Percentiles rank a stretch among this genome's conserved stretches.
Evolutionary conservation across 2,797 vertebrate genomes (phyloP).

Genomic region (Oreonectes daqikongensis): DNA sequence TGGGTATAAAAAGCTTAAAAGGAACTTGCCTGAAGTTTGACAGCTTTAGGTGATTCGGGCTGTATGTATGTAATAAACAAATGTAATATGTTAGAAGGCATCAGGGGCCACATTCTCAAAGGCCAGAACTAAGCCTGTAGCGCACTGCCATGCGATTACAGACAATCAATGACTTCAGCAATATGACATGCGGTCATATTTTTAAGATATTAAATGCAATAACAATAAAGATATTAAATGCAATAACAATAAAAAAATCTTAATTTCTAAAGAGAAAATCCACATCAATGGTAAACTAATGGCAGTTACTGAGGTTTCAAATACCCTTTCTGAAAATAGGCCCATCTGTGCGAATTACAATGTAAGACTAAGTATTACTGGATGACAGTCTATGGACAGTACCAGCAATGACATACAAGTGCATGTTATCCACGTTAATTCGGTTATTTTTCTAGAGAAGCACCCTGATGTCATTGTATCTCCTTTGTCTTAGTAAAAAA

Average conservation of each 20-base stretch:
- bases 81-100: slow-evolving; percentile 82
- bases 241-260: background rate
- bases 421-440: slow-evolving; percentile 19
- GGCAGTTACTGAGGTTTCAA: background rate
- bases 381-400: slow-evolving; percentile 1
- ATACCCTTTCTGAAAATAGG: background rate
- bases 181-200: slow-evolving; percentile 6
- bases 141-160: slow-evolving; percentile 22
- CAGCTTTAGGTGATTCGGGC: slow-evolving; percentile 95
- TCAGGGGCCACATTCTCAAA: slow-evolving; percentile 33
- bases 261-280: background rate
- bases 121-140: slow-evolving; percentile 3
- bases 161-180: slow-evolving; percentile 4
- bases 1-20: slow-evolving; percentile 55
- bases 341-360: background rate
- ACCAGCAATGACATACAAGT: slow-evolving; percentile 25
- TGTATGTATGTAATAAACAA: slow-evolving; percentile 90
- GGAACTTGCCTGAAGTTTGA: slow-evolving; percentile 95
- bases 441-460: background rate
- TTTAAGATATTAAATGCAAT: too few relatives aligned
- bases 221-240: too few relatives aligned
- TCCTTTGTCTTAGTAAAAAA: background rate
- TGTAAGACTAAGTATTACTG: background rate
- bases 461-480: slow-evolving; percentile 12
- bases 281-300: background rate